phyloP scores from a whole-genome alignment of 1,140 invertebrate genomes.

The Eulimnadia texana region DNA sequence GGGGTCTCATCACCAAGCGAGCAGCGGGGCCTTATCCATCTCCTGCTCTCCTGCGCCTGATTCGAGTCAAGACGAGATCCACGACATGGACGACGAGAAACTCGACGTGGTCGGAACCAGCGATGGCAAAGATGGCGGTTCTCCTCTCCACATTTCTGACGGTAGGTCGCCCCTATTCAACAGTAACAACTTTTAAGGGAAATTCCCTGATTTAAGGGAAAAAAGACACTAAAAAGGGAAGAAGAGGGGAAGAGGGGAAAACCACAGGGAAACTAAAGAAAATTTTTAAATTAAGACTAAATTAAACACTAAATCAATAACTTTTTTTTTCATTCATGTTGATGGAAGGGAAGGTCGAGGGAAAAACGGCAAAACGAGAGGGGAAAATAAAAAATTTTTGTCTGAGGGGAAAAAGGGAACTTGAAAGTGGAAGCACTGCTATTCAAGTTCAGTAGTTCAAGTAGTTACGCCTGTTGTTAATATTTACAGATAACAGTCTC shows the following conservation, averaged over 20 bases:
- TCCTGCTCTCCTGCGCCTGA: slow-evolving; percentile 26
- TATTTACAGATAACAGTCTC: slow-evolving; percentile 6
- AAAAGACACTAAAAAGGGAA: too few species aligned
- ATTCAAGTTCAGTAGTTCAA: too few species aligned
- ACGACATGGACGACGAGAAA: slow-evolving; percentile 68
- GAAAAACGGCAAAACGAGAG: too few species aligned
- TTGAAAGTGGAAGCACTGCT: too few species aligned
- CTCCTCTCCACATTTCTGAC: slow-evolving; percentile 16
- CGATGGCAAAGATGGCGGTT: slow-evolving; percentile 23
- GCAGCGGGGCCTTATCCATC: slow-evolving; percentile 24
- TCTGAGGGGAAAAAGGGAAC: too few species aligned
- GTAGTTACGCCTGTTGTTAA: too few species aligned
- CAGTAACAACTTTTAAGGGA: not conserved
- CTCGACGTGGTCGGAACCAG: slow-evolving; percentile 71
- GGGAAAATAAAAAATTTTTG: too few species aligned
- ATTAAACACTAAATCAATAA: too few species aligned
- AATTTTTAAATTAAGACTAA: too few species aligned
- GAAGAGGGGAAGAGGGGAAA: not conserved
- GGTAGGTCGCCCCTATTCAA: slow-evolving; percentile 8
- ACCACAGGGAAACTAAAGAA: slow-evolving; percentile 2
- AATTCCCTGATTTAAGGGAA: not conserved
- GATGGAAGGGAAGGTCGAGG: too few species aligned
- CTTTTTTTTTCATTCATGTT: too few species aligned
- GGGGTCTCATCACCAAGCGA: slow-evolving; percentile 26
- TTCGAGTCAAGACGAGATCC: slow-evolving; percentile 30